Evolutionary conservation across 2,888 invertebrate genomes (phyloP).

Genomic region (Chymomyza fuscimana): DNA sequence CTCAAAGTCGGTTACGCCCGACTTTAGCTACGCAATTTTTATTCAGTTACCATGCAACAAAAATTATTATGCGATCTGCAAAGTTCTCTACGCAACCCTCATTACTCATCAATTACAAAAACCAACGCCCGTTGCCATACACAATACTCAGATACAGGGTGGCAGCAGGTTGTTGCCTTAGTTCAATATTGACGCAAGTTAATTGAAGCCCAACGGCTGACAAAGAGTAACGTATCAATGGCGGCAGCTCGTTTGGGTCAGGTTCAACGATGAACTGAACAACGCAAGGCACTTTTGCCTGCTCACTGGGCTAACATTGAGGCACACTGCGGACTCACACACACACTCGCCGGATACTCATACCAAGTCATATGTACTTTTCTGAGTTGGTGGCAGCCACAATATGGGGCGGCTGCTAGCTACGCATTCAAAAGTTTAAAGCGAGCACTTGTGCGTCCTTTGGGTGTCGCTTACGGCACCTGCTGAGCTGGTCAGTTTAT

Average conservation of each 20-base stretch:
- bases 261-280: slow-evolving; percentile 65
- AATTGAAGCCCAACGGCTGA: slow-evolving; percentile 61
- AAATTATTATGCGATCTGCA: not conserved
- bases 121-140: slow-evolving; percentile 20
- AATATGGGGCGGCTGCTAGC: slow-evolving; percentile 5
- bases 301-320: slow-evolving; percentile 25
- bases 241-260: slow-evolving; percentile 28
- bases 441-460: slow-evolving; percentile 1
- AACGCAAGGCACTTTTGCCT: slow-evolving; percentile 41
- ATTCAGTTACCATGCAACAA: slow-evolving; percentile 37
- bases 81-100: not conserved
- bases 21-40: slow-evolving; percentile 12
- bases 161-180: slow-evolving; percentile 40
- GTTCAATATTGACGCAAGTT: slow-evolving; percentile 73
- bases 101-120: slow-evolving; percentile 27
- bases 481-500: slow-evolving; percentile 57
- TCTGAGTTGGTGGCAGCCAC: not conserved
- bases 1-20: no score
- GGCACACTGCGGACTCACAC: slow-evolving; percentile 12
- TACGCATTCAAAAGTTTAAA: slow-evolving; percentile 38
- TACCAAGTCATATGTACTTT: not conserved
- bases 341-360: not conserved
- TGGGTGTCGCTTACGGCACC: slow-evolving; percentile 44
- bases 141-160: not conserved
- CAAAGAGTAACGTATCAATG: slow-evolving; percentile 51